Base-by-base conservation (phyloP, 2,888 invertebrate species). In the Acanthosoma haemorrhoidale region DNA sequence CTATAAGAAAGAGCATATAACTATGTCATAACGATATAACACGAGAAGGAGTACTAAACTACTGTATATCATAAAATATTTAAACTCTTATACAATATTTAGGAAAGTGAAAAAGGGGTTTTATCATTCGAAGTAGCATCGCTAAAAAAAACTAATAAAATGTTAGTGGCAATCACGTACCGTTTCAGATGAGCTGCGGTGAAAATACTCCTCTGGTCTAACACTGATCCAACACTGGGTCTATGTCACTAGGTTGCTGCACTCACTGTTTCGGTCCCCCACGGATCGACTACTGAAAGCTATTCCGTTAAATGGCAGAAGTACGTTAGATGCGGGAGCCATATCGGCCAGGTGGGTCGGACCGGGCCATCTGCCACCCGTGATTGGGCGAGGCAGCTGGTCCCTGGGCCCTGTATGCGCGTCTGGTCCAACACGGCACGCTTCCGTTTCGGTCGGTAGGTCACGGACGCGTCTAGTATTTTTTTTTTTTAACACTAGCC, bases 301-400 rank as follows among this genome's bases (percentile, higher is more conserved):
- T 51, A 51, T 51, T 51, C 51, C 51, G 51, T 51, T 51, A 51
- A 51, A 51, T 51, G 51, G 11, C 21, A 38, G 16, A 36, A 36
- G 61, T 61, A 34, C 61, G 61, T 61, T 61, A 61, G 61, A 36
- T 61, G 61, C 61, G 61, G 61, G 59, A 59, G 16, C 61, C 61
- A 61, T 61, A 61, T 61, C 61, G 34, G 36, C 61, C 61, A 61
- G 61, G 18, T 61, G 61, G 4, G 34, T 32, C 32, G 38, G 21
- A 1, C 25, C 13, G 11, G 16, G 11, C 31, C 61, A 61, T 32
- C 61, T 61, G 61, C 36, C 36, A 36, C 1, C 59, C 15, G 32
- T 31, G 59, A 59, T 59, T 59, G 59, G 59, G 59, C 16, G n/a
- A 16, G 9, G 61, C 36, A 32, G 61, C 61, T 61, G 21, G 13